Evolutionary conservation across 1,140 invertebrate species (phyloP), one percentile per base, ranked within the genome.

Genomic region (Pristionchus pacificus): DNA sequence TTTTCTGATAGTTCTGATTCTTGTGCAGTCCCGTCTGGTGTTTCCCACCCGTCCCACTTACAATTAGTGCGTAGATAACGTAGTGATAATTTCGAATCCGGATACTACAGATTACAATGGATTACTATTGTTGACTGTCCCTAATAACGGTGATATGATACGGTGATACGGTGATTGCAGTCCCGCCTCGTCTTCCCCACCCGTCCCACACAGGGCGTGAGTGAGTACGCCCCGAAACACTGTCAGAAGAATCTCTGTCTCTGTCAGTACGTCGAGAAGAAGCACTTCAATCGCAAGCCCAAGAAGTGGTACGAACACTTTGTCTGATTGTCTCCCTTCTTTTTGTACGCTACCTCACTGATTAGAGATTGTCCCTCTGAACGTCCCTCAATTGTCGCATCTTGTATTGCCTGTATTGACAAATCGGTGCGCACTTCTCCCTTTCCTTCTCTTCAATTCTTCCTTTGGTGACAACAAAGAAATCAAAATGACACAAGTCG

Each of bases 231-330:
- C 6, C 38, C 38, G 1, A 73, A 73, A n/a, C 71, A 73, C 66
- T 73, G 71, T 38, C 60, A 31, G 14, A 33, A 49, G 2, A 59
- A 68, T 27, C 29, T 57, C 55, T 73, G 71, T 28, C n/a, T 73
- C 1, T 73, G 71, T 19, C 71, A 73, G 31, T 73, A 61, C 31
- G 68, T 73, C 3, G 71, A 73, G 19, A 62, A 73, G 29, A 38
- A 49, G 28, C 59, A 73, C 31, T 73, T 73, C 66, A 68, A 73
- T 31, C 58, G 68, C 19, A 30, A 60, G 15, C 65, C 71, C 15
- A 68, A 68, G 30, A 68, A 68, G 29, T 73, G 71, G 71, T 73
- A 73, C 49, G 68, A n/a, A 19, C 55, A 32, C 15, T 73, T 61
- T n/a, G 66, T 68, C 30, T 73, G 33, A 73, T 19, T 28, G 2